Percentiles rank a stretch among this genome's conserved stretches.
These are phyloP conservation scores for Glaucomys volans DNA, from an alignment of 2,113 vertebrate genomes.

Conservation along the genomic window DNA sequence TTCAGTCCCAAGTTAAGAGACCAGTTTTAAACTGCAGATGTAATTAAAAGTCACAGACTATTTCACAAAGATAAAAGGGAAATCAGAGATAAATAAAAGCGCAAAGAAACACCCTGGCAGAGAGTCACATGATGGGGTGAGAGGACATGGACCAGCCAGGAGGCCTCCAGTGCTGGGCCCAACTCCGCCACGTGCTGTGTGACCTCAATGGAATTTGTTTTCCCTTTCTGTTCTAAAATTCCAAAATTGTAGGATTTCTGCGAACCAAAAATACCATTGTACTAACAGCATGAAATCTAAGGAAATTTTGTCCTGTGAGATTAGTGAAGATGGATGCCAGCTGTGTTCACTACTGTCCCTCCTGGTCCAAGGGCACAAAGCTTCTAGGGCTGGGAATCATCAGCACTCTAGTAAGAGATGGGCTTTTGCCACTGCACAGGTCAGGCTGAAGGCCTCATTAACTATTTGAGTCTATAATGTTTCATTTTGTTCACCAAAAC, in stretches of 20 bases:
- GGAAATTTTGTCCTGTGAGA: neutral
- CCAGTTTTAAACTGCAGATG: neutral
- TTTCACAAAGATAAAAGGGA: neutral
- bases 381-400: neutral
- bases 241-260: neutral
- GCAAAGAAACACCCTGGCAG: fast-evolving
- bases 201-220: neutral
- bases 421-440: too few species aligned
- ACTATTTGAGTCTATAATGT: neutral
- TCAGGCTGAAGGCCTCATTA: neutral
- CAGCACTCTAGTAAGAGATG: neutral
- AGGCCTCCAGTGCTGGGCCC: neutral
- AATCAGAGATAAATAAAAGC: neutral
- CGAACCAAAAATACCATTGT: neutral
- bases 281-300: neutral
- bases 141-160: neutral
- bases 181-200: neutral
- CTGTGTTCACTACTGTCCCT: neutral
- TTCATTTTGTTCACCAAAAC: neutral
- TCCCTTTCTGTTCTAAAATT: constrained; percentile 18
- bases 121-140: neutral
- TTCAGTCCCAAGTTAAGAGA: neutral
- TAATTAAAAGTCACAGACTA: neutral
- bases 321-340: neutral
- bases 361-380: too few species aligned